Evolutionary conservation across 2,797 vertebrate genomes (phyloP).

Genomic region (Pterois miles): DNA sequence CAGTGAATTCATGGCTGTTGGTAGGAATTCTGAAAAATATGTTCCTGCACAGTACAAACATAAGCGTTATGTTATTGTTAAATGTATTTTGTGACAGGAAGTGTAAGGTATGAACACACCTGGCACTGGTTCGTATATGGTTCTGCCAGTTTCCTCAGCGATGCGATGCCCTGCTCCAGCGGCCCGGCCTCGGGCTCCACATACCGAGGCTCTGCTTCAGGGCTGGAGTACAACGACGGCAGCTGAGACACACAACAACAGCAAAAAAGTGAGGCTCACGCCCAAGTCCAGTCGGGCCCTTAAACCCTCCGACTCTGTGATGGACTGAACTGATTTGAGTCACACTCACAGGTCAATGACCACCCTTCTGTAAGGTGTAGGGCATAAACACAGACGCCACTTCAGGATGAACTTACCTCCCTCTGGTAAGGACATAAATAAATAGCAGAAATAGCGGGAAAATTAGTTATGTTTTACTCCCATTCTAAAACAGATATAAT

Average conservation of each 20-base stretch:
- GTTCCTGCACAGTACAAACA: background rate
- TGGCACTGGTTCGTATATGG: conserved; percentile 88
- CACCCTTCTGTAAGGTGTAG: too few species aligned
- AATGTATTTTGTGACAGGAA: background rate
- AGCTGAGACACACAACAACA: conserved; percentile 74
- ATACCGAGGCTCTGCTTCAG: conserved; percentile 74
- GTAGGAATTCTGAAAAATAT: background rate
- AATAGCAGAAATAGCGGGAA: too few species aligned
- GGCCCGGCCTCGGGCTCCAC: conserved; percentile 80
- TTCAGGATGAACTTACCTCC: too few species aligned
- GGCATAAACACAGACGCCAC: too few species aligned
- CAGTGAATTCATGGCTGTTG: too few species aligned
- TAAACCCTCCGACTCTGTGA: too few species aligned
- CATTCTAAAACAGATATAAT: too few species aligned
- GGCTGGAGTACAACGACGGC: conserved; percentile 90
- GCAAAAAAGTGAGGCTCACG: background rate
- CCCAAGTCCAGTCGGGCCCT: too few species aligned
- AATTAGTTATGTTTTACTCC: too few species aligned
- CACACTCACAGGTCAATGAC: too few species aligned
- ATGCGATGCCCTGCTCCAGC: conserved; percentile 86
- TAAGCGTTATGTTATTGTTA: background rate
- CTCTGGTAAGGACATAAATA: too few species aligned
- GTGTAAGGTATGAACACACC: conserved; percentile 73
- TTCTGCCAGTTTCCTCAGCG: conserved; percentile 82
- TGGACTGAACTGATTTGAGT: too few species aligned